Conservation (phyloP, 2,888 invertebrate genomes). For the Pomacea canaliculata region DNA sequence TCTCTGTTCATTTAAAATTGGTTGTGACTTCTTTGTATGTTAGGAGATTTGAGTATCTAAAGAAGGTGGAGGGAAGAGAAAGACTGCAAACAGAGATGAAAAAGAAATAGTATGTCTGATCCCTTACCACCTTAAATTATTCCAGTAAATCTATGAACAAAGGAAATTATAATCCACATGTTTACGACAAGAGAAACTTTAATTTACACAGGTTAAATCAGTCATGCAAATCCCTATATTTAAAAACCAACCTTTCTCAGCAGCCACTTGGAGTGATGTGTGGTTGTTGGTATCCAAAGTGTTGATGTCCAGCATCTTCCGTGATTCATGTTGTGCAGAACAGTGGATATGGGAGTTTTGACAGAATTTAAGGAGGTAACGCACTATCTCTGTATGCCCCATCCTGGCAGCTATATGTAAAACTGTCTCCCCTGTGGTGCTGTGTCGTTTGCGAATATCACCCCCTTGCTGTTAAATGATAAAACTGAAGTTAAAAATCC, state of each 20-base stretch:
- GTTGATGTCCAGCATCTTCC: slow-evolving; percentile 56
- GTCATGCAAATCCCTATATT: background rate
- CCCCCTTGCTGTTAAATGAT: slow-evolving; percentile 53
- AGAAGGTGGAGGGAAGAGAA: too few species aligned
- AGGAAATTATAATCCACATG: too few species aligned
- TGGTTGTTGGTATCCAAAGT: slow-evolving; percentile 52
- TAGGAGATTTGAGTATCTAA: too few species aligned
- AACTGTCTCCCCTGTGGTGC: slow-evolving; percentile 51
- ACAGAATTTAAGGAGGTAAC: slow-evolving; percentile 52
- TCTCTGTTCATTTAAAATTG: too few species aligned
- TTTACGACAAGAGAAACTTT: too few species aligned
- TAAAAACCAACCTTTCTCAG: slow-evolving; percentile 57
- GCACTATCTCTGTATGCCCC: slow-evolving; percentile 51
- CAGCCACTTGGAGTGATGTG: slow-evolving; percentile 62
- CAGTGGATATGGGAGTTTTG: slow-evolving; percentile 13
- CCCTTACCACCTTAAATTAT: too few species aligned
- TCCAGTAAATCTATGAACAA: too few species aligned
- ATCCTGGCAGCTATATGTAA: slow-evolving; percentile 56
- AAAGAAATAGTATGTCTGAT: too few species aligned
- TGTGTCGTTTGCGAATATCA: slow-evolving; percentile 53
- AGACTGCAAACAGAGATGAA: too few species aligned
- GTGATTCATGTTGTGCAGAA: slow-evolving; percentile 13
- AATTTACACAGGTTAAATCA: too few species aligned
- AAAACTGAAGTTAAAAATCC: background rate
- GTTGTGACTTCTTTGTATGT: too few species aligned